Conservation (phyloP, 2,888 invertebrate genomes). For the Rambutsinella grinnellia region DNA sequence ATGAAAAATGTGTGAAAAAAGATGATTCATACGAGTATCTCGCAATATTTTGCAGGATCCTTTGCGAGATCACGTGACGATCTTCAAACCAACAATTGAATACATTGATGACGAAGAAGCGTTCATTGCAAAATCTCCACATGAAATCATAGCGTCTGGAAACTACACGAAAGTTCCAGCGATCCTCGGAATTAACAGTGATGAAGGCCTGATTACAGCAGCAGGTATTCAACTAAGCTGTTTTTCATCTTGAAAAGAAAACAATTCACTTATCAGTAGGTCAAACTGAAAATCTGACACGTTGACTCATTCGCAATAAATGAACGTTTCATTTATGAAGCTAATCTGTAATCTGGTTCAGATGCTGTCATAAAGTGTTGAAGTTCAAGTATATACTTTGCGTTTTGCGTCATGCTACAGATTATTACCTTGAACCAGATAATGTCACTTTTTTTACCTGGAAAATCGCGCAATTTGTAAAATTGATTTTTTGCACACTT, state of each 20-base stretch:
- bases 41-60: constrained; percentile 53
- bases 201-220: constrained; percentile 73
- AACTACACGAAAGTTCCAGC: constrained; percentile 71
- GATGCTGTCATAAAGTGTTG: too few relatives aligned
- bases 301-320: neutral
- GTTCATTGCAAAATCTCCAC: constrained; percentile 71
- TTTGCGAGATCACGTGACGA: constrained; percentile 66
- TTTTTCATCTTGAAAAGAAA: too few relatives aligned
- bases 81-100: constrained; percentile 72
- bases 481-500: too few relatives aligned
- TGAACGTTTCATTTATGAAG: too few relatives aligned
- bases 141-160: constrained; percentile 69
- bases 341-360: too few relatives aligned
- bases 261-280: too few relatives aligned
- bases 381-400: constrained; percentile 12
- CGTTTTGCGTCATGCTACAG: neutral
- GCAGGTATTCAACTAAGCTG: constrained; percentile 68
- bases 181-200: constrained; percentile 71
- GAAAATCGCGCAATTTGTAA: neutral
- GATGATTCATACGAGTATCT: neutral
- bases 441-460: neutral
- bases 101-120: constrained; percentile 69
- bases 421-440: neutral
- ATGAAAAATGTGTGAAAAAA: neutral
- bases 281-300: too few relatives aligned